Percentiles rank a stretch among this genome's conserved stretches.
Evolutionary conservation across 2,888 invertebrate species (phyloP).

Genomic region (Myathropa florea): DNA sequence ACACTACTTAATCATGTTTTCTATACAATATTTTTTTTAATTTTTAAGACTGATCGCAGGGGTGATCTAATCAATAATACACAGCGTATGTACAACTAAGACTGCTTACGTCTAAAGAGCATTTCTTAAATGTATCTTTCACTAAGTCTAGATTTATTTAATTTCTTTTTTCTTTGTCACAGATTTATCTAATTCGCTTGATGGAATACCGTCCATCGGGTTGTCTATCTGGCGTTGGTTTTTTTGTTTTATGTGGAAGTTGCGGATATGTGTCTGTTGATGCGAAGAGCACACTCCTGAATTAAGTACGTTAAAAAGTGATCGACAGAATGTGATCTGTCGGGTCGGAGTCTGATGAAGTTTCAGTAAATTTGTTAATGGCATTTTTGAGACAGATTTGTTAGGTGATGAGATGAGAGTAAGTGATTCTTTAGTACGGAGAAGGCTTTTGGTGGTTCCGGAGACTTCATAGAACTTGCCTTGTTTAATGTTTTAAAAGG

Average conservation of each 20-base stretch:
- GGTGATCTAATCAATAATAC: background rate
- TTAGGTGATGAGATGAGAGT: background rate
- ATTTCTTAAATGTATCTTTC: background rate
- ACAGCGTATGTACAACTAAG: background rate
- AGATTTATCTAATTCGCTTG: background rate
- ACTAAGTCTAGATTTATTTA: background rate
- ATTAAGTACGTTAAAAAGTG: background rate
- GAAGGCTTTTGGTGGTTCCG: background rate
- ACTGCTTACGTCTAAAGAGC: constrained; percentile 2
- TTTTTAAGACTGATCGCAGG: background rate
- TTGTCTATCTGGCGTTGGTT: background rate
- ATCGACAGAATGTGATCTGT: background rate
- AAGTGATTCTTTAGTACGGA: background rate
- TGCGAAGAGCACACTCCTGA: background rate
- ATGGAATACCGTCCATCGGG: background rate
- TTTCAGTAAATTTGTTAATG: background rate
- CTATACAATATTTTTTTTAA: background rate
- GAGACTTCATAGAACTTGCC: too few species aligned
- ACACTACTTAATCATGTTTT: background rate
- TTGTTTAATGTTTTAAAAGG: too few species aligned
- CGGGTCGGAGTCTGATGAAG: background rate
- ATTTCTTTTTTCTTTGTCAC: background rate
- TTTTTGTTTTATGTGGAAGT: background rate
- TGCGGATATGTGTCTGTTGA: background rate
- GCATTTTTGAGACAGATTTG: background rate